A percentile compares a stretch with the other conserved stretches of the same genome.
Conservation (phyloP, 1,140 invertebrate genomes). For the Tetragonula clypearis region DNA sequence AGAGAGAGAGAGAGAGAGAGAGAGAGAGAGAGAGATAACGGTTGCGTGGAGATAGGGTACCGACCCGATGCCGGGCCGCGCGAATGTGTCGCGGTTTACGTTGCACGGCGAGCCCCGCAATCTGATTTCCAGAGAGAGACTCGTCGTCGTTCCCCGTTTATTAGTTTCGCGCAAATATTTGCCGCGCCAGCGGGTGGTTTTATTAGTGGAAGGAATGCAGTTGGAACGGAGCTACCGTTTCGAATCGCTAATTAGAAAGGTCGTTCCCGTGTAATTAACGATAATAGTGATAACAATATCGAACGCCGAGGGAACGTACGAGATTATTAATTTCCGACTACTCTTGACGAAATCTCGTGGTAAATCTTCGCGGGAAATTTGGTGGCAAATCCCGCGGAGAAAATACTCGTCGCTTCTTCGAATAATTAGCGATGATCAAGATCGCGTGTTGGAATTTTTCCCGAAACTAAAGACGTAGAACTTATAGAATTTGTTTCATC, state of each 20-base stretch:
- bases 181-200: not conserved
- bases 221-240: not conserved
- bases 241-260: not conserved
- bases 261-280: not conserved
- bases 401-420: no score
- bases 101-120: constrained; percentile 2
- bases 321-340: not conserved
- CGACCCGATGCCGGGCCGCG: constrained; percentile 2
- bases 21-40: constrained; percentile 27
- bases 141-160: constrained; percentile 5
- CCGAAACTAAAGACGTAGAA: no score
- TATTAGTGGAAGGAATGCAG: not conserved
- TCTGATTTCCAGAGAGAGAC: constrained; percentile 28
- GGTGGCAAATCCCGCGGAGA: no score
- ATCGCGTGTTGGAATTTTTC: no score
- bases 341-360: not conserved
- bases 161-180: constrained; percentile 31
- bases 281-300: not conserved
- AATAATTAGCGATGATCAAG: no score
- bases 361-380: not conserved
- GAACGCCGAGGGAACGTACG: not conserved
- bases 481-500: no score
- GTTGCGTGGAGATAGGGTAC: constrained; percentile 15
- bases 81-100: constrained; percentile 36
- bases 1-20: no score